These are phyloP conservation scores for Centrocercus urophasianus DNA, from an alignment of 2,113 vertebrate genomes.

Conservation along the genomic window DNA sequence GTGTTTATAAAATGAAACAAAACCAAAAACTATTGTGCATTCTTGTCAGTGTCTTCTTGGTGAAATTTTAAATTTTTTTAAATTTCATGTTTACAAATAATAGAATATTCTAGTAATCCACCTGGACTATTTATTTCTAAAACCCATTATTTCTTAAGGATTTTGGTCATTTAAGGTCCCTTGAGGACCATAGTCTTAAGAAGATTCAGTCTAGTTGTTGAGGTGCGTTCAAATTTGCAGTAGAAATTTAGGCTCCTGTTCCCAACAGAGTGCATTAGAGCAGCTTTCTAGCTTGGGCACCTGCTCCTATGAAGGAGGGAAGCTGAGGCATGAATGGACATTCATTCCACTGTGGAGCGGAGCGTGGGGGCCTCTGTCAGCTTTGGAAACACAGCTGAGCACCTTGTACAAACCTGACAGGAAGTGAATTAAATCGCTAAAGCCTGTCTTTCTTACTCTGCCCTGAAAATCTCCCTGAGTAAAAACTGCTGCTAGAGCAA, in stretches of 20 bases:
- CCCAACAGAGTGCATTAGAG: background rate
- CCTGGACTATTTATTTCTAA: background rate
- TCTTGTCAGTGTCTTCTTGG: background rate
- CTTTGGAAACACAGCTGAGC: background rate
- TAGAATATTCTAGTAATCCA: background rate
- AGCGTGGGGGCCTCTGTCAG: background rate
- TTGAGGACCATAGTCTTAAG: background rate
- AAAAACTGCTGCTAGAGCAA: background rate
- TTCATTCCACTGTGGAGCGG: background rate
- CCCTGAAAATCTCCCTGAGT: too few relatives aligned
- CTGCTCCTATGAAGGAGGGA: background rate
- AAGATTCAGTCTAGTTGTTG: background rate
- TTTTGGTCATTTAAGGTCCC: background rate
- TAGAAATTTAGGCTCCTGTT: background rate
- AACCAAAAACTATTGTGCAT: background rate
- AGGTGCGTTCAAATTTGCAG: background rate
- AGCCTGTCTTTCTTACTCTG: background rate
- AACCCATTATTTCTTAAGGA: background rate
- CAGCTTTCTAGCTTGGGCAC: background rate
- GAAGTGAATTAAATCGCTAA: background rate
- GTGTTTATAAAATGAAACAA: background rate
- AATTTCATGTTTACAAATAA: background rate
- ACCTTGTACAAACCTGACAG: background rate
- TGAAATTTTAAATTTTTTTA: background rate
- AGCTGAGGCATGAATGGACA: background rate